Conservation (phyloP, 2,888 invertebrate genomes). For the Protophormia terraenovae region DNA sequence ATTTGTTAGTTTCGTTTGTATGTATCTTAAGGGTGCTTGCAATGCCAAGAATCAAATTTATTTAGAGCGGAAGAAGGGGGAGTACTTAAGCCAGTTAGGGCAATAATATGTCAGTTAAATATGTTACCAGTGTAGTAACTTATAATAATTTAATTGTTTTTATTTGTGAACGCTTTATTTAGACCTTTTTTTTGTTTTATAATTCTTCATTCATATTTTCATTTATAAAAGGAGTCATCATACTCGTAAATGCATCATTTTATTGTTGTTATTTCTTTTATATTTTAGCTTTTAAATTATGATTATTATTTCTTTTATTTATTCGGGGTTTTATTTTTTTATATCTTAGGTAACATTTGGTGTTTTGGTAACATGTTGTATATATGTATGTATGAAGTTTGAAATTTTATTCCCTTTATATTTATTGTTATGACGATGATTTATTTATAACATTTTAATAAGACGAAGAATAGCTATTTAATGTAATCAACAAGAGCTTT, state of each 20-base stretch:
- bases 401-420: constrained; percentile 27
- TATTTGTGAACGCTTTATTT: constrained; percentile 59
- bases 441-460: constrained; percentile 65
- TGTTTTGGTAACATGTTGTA: constrained; percentile 47
- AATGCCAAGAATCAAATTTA: neutral
- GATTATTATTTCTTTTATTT: constrained; percentile 37
- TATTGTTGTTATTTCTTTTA: neutral
- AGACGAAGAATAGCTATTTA: neutral
- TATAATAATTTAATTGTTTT: constrained; percentile 68
- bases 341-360: constrained; percentile 48
- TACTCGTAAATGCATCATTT: constrained; percentile 20
- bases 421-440: constrained; percentile 52
- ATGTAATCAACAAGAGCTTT: constrained; percentile 24
- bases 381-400: too few relatives aligned
- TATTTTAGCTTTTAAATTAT: constrained; percentile 31
- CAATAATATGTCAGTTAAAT: constrained; percentile 67
- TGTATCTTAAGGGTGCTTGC: constrained; percentile 18
- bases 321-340: neutral
- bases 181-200: constrained; percentile 37
- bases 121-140: constrained; percentile 62
- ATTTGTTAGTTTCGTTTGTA: constrained; percentile 51
- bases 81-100: constrained; percentile 46
- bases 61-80: neutral
- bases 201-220: neutral
- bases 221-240: neutral